Evolutionary conservation across 2,888 invertebrate genomes (phyloP).

Genomic region (Mayetiola destructor): DNA sequence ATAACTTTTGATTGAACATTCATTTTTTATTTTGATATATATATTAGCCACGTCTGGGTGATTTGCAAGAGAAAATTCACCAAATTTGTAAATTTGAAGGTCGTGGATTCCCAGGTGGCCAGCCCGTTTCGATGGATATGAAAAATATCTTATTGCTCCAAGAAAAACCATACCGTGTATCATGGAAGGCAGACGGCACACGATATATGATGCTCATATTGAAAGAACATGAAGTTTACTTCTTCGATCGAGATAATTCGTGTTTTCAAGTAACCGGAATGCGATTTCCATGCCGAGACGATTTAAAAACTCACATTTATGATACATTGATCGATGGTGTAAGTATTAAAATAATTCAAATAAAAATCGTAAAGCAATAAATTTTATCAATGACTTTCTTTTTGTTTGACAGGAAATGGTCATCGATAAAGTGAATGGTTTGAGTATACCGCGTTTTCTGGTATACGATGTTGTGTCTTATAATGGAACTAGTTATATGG

Average conservation of each 20-base stretch:
- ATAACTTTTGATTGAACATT: conserved; percentile 18
- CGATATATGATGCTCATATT: conserved; percentile 95
- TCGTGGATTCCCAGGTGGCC: conserved; percentile 85
- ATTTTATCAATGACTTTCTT: conserved; percentile 20
- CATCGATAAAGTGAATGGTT: conserved; percentile 65
- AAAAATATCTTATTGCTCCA: conserved; percentile 61
- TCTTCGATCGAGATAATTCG: conserved; percentile 89
- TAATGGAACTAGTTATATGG: conserved; percentile 56
- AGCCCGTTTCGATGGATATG: conserved; percentile 92
- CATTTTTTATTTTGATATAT: background rate
- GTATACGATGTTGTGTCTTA: conserved; percentile 88
- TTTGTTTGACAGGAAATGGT: conserved; percentile 76
- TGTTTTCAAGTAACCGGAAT: conserved; percentile 73
- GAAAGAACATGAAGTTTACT: conserved; percentile 70
- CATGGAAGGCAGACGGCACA: conserved; percentile 99
- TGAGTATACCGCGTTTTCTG: conserved; percentile 72
- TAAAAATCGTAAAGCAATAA: background rate
- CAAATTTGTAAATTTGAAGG: conserved; percentile 64
- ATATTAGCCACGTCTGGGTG: conserved; percentile 35
- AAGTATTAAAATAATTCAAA: conserved; percentile 27
- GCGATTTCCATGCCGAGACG: conserved; percentile 62
- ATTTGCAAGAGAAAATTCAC: conserved; percentile 62
- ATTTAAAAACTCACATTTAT: conserved; percentile 27
- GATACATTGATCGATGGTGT: conserved; percentile 80
- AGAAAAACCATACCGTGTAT: conserved; percentile 80